A percentile compares a stretch with the other conserved stretches of the same genome.
Evolutionary conservation across 2,113 vertebrate genomes (phyloP).

Genomic region (Ameiurus melas): DNA sequence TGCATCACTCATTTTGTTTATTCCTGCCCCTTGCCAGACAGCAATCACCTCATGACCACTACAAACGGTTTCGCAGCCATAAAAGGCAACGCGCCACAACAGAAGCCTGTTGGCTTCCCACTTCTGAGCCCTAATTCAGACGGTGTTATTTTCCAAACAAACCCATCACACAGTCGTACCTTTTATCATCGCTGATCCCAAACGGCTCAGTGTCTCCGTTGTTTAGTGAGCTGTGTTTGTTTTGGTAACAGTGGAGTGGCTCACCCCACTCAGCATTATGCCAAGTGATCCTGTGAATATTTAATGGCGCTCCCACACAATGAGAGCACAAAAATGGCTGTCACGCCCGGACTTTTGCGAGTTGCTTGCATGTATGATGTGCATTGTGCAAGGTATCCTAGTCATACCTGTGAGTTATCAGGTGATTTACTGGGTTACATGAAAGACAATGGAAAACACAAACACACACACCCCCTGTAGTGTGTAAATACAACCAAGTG

Average conservation of each 20-base stretch:
- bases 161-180: not conserved
- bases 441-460: not conserved
- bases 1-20: not conserved
- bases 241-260: slow-evolving; percentile 38
- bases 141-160: not conserved
- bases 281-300: slow-evolving; percentile 39
- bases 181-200: slow-evolving; percentile 24
- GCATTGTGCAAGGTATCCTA: slow-evolving; percentile 39
- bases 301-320: slow-evolving; percentile 36
- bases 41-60: not conserved
- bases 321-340: slow-evolving; percentile 15
- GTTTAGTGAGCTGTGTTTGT: slow-evolving; percentile 40
- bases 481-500: not conserved
- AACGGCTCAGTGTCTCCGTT: slow-evolving; percentile 13
- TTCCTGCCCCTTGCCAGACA: not conserved
- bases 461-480: not conserved
- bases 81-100: not conserved
- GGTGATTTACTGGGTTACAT: slow-evolving; percentile 4
- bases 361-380: not conserved
- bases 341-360: not conserved
- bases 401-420: slow-evolving; percentile 31
- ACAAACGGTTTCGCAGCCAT: not conserved
- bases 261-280: slow-evolving; percentile 30
- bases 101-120: not conserved
- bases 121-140: not conserved